phyloP scores from a whole-genome alignment of 64 coral and sea anemone species.

The Montipora cactus region DNA sequence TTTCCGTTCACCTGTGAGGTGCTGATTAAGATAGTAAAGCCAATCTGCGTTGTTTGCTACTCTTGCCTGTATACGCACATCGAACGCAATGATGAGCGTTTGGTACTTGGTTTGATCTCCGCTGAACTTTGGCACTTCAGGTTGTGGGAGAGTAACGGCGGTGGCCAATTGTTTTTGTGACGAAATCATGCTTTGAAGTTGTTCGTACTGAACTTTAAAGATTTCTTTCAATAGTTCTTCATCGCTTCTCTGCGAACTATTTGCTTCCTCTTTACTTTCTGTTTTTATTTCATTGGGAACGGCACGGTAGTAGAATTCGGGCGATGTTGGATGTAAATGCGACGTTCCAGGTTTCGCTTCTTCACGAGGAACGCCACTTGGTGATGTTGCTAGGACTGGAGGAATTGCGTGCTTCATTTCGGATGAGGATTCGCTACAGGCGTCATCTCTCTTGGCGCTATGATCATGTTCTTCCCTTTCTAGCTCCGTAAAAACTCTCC shows the following conservation, averaged over 20 bases:
- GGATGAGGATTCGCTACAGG: background rate
- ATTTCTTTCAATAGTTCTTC: background rate
- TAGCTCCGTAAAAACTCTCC: background rate
- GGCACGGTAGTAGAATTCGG: background rate
- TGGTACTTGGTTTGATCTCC: constrained; percentile 9
- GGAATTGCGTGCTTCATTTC: too few relatives aligned
- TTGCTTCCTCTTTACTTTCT: background rate
- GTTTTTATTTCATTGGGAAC: background rate
- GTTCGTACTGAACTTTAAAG: background rate
- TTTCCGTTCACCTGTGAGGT: constrained; percentile 22
- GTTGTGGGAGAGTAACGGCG: background rate
- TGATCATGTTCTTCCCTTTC: background rate
- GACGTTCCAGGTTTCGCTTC: too few relatives aligned
- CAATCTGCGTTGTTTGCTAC: constrained; percentile 6
- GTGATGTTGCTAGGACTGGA: too few relatives aligned
- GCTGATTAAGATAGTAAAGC: constrained; percentile 39
- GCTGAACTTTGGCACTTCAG: background rate
- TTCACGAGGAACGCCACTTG: too few relatives aligned
- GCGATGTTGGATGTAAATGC: background rate
- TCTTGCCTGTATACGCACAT: constrained; percentile 32
- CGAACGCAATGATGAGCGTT: constrained; percentile 41
- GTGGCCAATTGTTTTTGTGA: constrained; percentile 20
- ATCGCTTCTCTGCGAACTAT: background rate
- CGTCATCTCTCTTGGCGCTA: background rate
- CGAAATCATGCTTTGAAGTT: background rate